Base-by-base conservation (phyloP, 2,113 vertebrate species). In the Castor canadensis region DNA sequence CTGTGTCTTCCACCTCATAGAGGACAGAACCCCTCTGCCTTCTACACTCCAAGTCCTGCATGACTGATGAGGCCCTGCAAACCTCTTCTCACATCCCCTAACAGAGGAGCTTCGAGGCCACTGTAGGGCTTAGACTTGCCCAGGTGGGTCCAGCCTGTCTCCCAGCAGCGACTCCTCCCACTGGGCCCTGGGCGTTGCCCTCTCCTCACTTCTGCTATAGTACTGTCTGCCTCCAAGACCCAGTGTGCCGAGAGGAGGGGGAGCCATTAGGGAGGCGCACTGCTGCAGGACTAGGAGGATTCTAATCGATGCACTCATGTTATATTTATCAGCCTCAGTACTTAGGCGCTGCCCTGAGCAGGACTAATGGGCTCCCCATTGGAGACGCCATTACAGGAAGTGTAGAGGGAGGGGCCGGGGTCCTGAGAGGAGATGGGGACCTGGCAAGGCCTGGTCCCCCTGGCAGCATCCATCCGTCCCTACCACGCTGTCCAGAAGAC, bases 241-340 rank as follows among this genome's bases (percentile, higher is more conserved):
- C 60, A 40, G 93, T 60, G 93, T 77, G 88, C 54, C 30, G 93
- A 45, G 45, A 92, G 96, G 94, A 67, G 95, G 80, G 92, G 38
- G 88, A 94, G 93, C 97, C 97, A 97, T 98, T 98, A 98, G 97
- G 96, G 96, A 97, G 92, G 92, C 3, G 87, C 54, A 95, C 26
- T 82, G 89, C 94, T 96, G 96, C 87, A 93, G 94, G 92, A 80
- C 97, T 87, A 38, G 96, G 93, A 95, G 97, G 95, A 89, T 93
- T 96, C 97, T 97, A 95, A 98, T 96, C 95, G 82, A 97, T 95
- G 96, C 52, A 45, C 87, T 97, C 95, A 94, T 84, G 58, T 96
- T 94, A 96, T 97, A 95, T 98, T 97, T 96, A 97, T 89, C 95
- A 96, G 93, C 58, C 83, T 87, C 96, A 87, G 95, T 96, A 64